Conservation (phyloP, 2,113 vertebrate species). For the Oenanthe melanoleuca region DNA sequence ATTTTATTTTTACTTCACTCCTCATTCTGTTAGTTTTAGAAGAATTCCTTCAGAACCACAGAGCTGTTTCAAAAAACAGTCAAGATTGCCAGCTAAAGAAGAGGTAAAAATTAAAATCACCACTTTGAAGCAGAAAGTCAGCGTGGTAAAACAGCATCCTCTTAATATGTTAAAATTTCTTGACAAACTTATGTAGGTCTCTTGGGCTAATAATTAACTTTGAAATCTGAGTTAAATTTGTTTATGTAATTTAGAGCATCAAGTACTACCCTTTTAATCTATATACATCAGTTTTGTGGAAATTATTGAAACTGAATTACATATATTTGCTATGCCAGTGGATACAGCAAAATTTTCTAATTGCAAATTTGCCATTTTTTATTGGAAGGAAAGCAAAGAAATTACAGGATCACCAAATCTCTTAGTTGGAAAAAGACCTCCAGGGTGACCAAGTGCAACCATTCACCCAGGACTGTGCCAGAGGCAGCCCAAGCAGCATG, state of each 20-base stretch:
- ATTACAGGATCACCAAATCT: background rate
- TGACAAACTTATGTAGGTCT: background rate
- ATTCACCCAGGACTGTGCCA: accelerated
- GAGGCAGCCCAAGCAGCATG: background rate
- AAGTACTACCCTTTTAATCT: background rate
- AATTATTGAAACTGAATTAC: background rate
- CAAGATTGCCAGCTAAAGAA: background rate
- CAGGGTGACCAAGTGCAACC: background rate
- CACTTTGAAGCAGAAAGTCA: background rate
- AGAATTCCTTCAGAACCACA: background rate
- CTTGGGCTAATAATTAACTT: background rate
- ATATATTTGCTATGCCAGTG: background rate
- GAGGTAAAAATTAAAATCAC: background rate
- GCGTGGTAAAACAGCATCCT: background rate
- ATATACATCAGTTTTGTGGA: background rate
- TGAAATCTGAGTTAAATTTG: background rate
- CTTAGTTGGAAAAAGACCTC: background rate
- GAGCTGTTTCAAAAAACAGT: background rate
- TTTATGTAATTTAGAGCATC: background rate
- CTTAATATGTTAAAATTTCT: background rate
- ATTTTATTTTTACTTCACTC: background rate
- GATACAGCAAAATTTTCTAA: background rate
- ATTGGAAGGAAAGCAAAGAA: background rate
- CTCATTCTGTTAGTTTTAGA: background rate
- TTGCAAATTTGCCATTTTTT: background rate